A percentile compares a stretch with the other conserved stretches of the same genome.
Evolutionary conservation across 2,888 invertebrate genomes (phyloP).

Genomic region (Polydrusus tereticollis): DNA sequence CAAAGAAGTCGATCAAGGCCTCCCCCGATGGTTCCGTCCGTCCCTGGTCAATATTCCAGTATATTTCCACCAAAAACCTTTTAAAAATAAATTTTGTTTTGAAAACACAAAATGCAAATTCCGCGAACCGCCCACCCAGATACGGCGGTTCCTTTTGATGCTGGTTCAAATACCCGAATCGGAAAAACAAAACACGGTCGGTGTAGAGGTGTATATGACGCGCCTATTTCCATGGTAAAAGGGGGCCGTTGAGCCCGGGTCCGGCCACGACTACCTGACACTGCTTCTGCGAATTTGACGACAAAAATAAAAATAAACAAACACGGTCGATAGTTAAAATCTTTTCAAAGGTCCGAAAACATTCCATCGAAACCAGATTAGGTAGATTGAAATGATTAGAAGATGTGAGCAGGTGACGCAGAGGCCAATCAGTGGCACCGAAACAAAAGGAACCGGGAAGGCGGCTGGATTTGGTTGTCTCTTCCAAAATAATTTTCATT

Average conservation of each 20-base stretch:
- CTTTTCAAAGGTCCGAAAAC: neutral
- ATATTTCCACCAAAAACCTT: slow-evolving; percentile 7
- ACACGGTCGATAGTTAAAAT: neutral
- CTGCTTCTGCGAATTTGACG: neutral
- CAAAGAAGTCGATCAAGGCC: no score
- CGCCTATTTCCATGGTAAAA: slow-evolving; percentile 22
- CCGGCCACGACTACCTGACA: neutral
- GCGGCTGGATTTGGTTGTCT: no score
- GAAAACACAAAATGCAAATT: slow-evolving; percentile 10
- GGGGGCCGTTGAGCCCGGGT: neutral
- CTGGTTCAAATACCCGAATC: slow-evolving; percentile 8
- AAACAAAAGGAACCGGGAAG: no score
- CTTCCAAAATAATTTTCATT: no score
- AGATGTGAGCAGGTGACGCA: no score
- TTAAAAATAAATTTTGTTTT: slow-evolving; percentile 3
- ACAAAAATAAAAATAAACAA: slow-evolving; percentile 11
- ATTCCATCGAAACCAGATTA: neutral
- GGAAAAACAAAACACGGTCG: slow-evolving; percentile 16
- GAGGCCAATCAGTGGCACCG: no score
- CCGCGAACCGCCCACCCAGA: slow-evolving; percentile 30
- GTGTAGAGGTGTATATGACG: neutral
- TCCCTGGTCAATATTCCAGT: neutral
- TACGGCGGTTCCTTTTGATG: slow-evolving; percentile 16
- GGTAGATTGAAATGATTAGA: no score
- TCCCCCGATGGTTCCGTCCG: no score